A percentile compares a stretch with the other conserved stretches of the same genome.
phyloP scores from a whole-genome alignment of 1,140 invertebrate species.

The Ylistrum balloti region DNA sequence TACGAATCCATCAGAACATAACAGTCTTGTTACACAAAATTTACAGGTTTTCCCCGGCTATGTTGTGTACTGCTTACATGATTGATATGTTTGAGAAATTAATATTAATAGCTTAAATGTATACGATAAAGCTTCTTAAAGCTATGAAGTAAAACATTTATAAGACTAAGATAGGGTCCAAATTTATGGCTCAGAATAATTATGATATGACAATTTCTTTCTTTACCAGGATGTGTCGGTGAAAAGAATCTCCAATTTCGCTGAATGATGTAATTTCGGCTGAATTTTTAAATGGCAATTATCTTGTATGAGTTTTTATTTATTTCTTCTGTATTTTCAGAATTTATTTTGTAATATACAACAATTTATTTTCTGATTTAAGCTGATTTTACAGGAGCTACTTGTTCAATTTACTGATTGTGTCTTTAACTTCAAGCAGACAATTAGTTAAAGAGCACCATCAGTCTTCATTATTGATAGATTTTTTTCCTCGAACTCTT shows the following conservation, averaged over 20 bases:
- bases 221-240: background rate
- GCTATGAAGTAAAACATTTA: background rate
- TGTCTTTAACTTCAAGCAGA: background rate
- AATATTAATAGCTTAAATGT: slow-evolving; percentile 20
- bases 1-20: background rate
- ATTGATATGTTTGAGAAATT: slow-evolving; percentile 22
- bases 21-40: background rate
- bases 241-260: background rate
- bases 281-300: slow-evolving; percentile 25
- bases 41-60: background rate
- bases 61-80: background rate
- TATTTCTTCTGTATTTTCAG: background rate
- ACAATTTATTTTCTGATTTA: background rate
- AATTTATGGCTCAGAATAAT: background rate
- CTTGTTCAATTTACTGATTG: background rate
- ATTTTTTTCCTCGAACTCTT: background rate
- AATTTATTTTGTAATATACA: background rate
- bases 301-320: background rate
- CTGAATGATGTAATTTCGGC: background rate
- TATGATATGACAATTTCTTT: slow-evolving; percentile 11
- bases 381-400: background rate
- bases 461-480: background rate
- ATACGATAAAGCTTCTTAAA: background rate
- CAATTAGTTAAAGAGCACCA: background rate
- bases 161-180: background rate